Evolutionary conservation across 2,888 invertebrate genomes (phyloP), one percentile per base, ranked within the genome.

Genomic region (Chymomyza fuscimana): DNA sequence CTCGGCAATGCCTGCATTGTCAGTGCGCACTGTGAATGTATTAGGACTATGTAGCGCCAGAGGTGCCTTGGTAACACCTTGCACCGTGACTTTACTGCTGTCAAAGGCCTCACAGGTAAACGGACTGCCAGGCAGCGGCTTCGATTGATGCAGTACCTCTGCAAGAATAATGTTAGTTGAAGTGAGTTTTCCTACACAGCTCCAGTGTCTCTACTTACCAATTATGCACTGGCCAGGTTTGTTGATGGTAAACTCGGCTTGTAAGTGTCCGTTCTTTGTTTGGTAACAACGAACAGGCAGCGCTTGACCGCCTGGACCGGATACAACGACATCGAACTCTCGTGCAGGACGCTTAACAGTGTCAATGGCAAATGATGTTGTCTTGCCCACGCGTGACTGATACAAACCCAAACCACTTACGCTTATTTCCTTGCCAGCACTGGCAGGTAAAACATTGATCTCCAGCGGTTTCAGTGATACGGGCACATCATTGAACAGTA

Each of bases 81-180:
- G 95, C 56, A 98, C 93, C 71, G 95, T 94, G 0, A 98, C 96
- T 92, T 95, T 95, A 85, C 95, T 95, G 0, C 97, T 95, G 91
- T 99, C 98, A 90, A 96, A 98, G 0, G 97, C 96, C 89, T 98
- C 96, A 89, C 99, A 98, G 67, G 95, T 95, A 92, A 97, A 99
- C 0, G 99, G 99, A 83, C 98, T 98, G 64, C 98, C 98, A 10
- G 95, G 94, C 51, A 99, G 95, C 10, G 97, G 96, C 87, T 98
- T 97, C 0, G 97, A 96, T 77, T 97, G 95, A 91, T 97, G 97
- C 50, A 97, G 93, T 4, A 98, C 98, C 92, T 98, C 98, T 93
- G 97, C 90, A 91, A 75, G 6, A 46, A 46, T 12, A 46, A 0
- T 12, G 19, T 29, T 46, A 22, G 6, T 46, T 4, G 4, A 12